Percentiles rank a stretch among this genome's conserved stretches.
Conservation (phyloP, 2,888 invertebrate species). For the Pristionchus entomophagus region DNA sequence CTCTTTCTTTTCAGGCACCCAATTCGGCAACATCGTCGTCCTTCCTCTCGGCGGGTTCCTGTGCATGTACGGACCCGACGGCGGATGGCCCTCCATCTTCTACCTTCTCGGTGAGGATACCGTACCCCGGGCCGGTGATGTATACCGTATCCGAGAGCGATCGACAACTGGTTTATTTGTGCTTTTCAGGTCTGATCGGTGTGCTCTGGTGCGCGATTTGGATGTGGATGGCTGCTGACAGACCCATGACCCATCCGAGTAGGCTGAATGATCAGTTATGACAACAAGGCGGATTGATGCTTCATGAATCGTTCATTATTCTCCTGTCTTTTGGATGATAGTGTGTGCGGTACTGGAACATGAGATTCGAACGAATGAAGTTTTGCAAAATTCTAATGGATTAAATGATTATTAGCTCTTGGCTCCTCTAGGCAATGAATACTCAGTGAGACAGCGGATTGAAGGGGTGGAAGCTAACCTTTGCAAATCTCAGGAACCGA, state of each 20-base stretch:
- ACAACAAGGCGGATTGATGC: no score
- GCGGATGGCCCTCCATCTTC: slow-evolving; percentile 82
- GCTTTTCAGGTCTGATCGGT: slow-evolving; percentile 77
- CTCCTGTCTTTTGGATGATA: neutral
- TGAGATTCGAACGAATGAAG: neutral
- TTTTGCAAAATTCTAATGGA: neutral
- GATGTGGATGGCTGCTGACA: slow-evolving; percentile 79
- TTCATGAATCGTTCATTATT: neutral
- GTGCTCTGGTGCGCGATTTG: slow-evolving; percentile 78
- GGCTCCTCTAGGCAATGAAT: no score
- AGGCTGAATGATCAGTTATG: neutral
- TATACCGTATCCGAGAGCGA: no score
- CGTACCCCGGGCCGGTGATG: neutral
- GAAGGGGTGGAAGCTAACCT: no score
- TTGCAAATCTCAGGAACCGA: slow-evolving; percentile 78
- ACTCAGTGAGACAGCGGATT: no score
- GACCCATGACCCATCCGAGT: slow-evolving; percentile 80
- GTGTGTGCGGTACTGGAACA: neutral
- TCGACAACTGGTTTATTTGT: neutral
- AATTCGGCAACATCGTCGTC: slow-evolving; percentile 88
- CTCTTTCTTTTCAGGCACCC: no score
- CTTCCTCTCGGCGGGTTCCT: slow-evolving; percentile 81
- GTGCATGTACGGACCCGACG: slow-evolving; percentile 80
- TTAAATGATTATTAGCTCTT: no score
- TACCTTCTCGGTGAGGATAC: slow-evolving; percentile 79